These are phyloP conservation scores for Cloeon dipterum DNA, from an alignment of 2,888 invertebrate genomes.

Conservation along the genomic window DNA sequence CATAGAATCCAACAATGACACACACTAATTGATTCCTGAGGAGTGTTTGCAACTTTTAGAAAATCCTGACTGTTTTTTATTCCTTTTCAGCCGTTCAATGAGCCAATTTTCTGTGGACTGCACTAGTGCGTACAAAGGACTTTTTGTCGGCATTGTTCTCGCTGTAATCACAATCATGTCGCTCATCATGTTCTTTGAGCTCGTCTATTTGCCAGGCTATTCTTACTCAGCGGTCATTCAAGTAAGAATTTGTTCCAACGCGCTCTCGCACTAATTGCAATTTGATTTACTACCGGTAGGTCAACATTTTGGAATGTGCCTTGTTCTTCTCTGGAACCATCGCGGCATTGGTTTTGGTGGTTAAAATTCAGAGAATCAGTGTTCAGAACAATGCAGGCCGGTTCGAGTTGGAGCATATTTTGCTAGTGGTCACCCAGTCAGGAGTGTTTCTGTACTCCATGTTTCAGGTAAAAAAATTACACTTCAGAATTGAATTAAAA, in stretches of 20 bases:
- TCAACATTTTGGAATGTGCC: constrained; percentile 26
- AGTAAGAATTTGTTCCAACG: not conserved
- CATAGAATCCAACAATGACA: too few relatives aligned
- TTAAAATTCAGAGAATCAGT: constrained; percentile 11
- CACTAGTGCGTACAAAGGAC: constrained; percentile 48
- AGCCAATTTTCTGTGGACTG: constrained; percentile 62
- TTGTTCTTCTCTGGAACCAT: constrained; percentile 18
- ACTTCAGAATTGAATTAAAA: too few relatives aligned
- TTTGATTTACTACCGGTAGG: constrained; percentile 22
- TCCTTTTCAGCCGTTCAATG: constrained; percentile 36
- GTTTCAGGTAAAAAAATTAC: constrained; percentile 21
- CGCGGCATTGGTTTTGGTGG: constrained; percentile 19
- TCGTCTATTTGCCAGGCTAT: constrained; percentile 16
- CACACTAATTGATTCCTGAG: too few relatives aligned
- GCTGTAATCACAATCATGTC: constrained; percentile 20
- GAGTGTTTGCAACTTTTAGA: too few relatives aligned
- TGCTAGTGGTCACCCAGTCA: constrained; percentile 24
- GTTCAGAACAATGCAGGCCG: constrained; percentile 12
- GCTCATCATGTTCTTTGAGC: constrained; percentile 24
- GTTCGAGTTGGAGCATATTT: constrained; percentile 19
- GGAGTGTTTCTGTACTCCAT: constrained; percentile 24
- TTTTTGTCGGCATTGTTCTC: constrained; percentile 20
- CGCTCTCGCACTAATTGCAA: too few relatives aligned
- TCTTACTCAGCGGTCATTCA: constrained; percentile 29
- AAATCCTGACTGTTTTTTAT: too few relatives aligned